Conservation (phyloP, 92 coral and sea anemone species). For the Palythoa grandiflora region DNA sequence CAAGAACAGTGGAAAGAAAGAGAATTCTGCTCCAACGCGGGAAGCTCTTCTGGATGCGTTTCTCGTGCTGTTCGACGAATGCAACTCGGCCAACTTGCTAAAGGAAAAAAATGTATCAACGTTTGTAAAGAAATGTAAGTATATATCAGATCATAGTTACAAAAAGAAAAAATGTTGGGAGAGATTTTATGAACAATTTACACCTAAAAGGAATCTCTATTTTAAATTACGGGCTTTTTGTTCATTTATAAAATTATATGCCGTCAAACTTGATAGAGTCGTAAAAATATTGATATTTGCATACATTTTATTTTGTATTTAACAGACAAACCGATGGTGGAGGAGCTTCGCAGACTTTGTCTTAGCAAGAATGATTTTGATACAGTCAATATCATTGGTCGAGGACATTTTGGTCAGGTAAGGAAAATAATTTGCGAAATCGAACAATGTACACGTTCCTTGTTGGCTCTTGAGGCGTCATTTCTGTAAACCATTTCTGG, state of each 20-base stretch:
- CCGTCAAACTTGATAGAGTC: not conserved
- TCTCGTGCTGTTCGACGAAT: slow-evolving; percentile 89
- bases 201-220: not conserved
- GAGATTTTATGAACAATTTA: not conserved
- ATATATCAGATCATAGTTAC: not conserved
- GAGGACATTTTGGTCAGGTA: slow-evolving; percentile 99
- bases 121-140: slow-evolving; percentile 96
- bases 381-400: slow-evolving; percentile 88
- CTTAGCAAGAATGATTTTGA: slow-evolving; percentile 86
- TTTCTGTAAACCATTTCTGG: not conserved
- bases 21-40: slow-evolving; percentile 64
- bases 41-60: slow-evolving; percentile 96
- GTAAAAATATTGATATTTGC: not conserved
- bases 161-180: not conserved
- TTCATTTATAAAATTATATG: not conserved
- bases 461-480: not conserved
- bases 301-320: not conserved
- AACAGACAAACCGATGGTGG: slow-evolving; percentile 75
- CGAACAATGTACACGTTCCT: not conserved
- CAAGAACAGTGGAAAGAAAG: slow-evolving; percentile 79
- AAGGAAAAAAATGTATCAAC: slow-evolving; percentile 89
- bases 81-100: slow-evolving; percentile 79
- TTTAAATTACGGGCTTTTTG: not conserved
- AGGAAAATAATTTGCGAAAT: not conserved
- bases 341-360: slow-evolving; percentile 79